These are phyloP conservation scores for Phortica variegata DNA, from an alignment of 1,140 invertebrate species.

Conservation along the genomic window DNA sequence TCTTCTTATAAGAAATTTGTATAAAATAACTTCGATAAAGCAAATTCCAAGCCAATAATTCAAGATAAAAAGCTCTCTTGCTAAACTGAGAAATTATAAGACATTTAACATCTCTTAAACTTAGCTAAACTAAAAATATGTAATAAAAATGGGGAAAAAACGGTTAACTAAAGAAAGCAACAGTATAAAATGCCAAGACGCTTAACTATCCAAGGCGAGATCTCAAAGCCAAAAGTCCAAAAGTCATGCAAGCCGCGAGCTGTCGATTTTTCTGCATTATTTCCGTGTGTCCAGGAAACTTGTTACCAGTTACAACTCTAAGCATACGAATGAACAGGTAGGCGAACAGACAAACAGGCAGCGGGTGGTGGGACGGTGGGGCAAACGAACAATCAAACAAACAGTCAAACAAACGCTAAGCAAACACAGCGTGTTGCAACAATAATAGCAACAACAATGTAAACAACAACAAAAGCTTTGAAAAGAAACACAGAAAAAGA, in stretches of 20 bases:
- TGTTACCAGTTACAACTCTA: neutral
- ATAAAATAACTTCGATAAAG: too few species aligned
- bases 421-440: neutral
- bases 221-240: neutral
- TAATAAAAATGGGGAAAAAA: too few species aligned
- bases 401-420: neutral
- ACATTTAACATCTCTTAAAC: too few species aligned
- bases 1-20: too few species aligned
- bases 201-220: too few species aligned
- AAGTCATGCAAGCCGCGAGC: neutral
- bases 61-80: too few species aligned
- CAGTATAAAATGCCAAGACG: too few species aligned
- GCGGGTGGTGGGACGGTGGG: too few species aligned
- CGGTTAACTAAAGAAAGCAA: too few species aligned
- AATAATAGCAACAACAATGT: neutral
- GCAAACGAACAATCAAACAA: neutral
- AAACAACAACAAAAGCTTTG: neutral
- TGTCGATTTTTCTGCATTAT: neutral
- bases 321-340: neutral
- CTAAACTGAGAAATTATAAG: too few species aligned
- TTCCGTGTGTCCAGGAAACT: neutral
- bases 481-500: neutral
- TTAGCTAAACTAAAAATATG: too few species aligned
- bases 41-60: too few species aligned
- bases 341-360: constrained; percentile 3